A percentile compares a stretch with the other conserved stretches of the same genome.
These are phyloP conservation scores for Miniopterus natalensis DNA, from an alignment of 2,113 vertebrate genomes.

Conservation along the genomic window DNA sequence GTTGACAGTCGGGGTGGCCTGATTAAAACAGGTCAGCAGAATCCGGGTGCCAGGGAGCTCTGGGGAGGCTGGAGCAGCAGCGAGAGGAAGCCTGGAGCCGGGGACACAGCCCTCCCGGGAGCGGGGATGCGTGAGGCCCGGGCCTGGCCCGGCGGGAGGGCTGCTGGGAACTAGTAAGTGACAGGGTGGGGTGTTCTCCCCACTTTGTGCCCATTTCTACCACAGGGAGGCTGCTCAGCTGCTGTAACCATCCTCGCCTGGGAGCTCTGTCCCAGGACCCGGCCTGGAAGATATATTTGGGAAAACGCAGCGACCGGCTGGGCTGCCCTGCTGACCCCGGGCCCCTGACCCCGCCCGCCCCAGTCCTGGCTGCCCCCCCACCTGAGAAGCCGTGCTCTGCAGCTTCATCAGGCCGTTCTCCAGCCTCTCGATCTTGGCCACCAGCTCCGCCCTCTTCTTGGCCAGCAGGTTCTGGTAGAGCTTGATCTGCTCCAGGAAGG, in stretches of 20 bases:
- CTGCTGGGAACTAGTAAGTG: neutral
- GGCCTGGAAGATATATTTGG: neutral
- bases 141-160: neutral
- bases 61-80: accelerated
- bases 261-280: neutral
- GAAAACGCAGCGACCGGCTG: neutral
- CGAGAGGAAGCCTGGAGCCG: neutral
- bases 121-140: neutral
- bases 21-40: accelerated
- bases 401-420: constrained; percentile 90
- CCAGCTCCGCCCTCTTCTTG: constrained; percentile 85
- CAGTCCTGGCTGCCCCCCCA: neutral
- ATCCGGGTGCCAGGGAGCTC: neutral
- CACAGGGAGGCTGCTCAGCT: accelerated
- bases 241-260: neutral
- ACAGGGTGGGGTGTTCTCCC: accelerated
- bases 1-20: accelerated
- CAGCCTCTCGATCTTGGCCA: constrained; percentile 86
- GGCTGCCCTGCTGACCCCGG: neutral
- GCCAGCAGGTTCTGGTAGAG: constrained; percentile 89
- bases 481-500: constrained; percentile 91
- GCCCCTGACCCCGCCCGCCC: neutral
- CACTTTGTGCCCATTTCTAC: no score
- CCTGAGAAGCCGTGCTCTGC: constrained; percentile 87
- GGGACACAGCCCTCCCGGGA: neutral